phyloP scores from a whole-genome alignment of 2,888 invertebrate species.

The Lasiommata megera region DNA sequence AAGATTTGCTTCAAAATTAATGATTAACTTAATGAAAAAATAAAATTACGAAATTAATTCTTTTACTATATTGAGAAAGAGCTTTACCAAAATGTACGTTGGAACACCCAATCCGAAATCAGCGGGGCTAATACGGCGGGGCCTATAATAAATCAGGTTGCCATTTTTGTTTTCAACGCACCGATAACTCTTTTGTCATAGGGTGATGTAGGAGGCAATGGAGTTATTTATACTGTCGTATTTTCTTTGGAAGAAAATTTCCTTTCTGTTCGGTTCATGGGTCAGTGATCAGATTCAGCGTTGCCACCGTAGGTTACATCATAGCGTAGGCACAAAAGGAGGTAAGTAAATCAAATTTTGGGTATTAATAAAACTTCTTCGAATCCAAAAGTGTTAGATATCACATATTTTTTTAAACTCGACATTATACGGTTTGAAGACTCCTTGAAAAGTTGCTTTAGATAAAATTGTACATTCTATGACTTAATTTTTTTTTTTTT shows the following conservation, averaged over 20 bases:
- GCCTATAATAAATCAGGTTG: constrained; percentile 71
- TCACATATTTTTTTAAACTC: too few relatives aligned
- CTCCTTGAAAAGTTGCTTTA: too few relatives aligned
- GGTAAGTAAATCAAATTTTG: constrained; percentile 10
- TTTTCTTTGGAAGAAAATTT: constrained; percentile 79
- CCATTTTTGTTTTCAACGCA: constrained; percentile 82
- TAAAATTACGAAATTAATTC: too few relatives aligned
- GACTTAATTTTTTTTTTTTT: too few relatives aligned
- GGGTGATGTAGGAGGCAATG: constrained; percentile 78
- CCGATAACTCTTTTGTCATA: constrained; percentile 82
- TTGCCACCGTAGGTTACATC: constrained; percentile 40
- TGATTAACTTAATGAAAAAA: too few relatives aligned
- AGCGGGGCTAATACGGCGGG: constrained; percentile 59
- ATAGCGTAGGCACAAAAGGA: constrained; percentile 13
- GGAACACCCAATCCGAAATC: constrained; percentile 40
- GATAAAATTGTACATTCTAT: too few relatives aligned
- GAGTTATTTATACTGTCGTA: constrained; percentile 81
- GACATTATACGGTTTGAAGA: too few relatives aligned
- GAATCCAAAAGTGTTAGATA: too few relatives aligned
- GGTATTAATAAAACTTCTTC: too few relatives aligned
- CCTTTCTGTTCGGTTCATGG: constrained; percentile 80
- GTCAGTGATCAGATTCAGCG: constrained; percentile 77
- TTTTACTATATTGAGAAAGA: background rate
- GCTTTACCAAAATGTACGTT: constrained; percentile 2
- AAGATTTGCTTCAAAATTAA: too few relatives aligned